A percentile compares a stretch with the other conserved stretches of the same genome.
These are phyloP conservation scores for Poeciliopsis infans DNA, from an alignment of 2,797 vertebrate species.

Conservation along the genomic window DNA sequence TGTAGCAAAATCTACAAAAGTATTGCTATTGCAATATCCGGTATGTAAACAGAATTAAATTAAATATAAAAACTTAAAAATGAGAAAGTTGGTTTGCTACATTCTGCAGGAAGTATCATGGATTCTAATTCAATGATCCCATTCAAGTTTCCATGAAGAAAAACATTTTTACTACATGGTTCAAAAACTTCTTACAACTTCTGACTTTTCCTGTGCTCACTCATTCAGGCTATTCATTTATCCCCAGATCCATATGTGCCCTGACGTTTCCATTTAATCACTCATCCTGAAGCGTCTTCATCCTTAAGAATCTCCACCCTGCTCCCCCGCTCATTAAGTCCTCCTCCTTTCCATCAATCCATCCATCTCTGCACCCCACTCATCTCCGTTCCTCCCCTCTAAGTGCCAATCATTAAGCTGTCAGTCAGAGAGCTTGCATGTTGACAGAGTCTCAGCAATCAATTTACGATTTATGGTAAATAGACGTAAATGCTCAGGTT, in stretches of 20 bases:
- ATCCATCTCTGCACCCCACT: slow-evolving; percentile 36
- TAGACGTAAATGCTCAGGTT: slow-evolving; percentile 49
- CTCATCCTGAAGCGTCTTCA: slow-evolving; percentile 52
- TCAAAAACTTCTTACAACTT: slow-evolving; percentile 20
- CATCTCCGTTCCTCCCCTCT: slow-evolving; percentile 37
- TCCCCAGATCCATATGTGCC: slow-evolving; percentile 43
- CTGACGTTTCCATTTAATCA: slow-evolving; percentile 39
- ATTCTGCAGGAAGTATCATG: neutral
- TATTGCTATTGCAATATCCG: neutral
- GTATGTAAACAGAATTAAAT: neutral
- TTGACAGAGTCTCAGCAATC: slow-evolving; percentile 44
- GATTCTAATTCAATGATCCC: neutral
- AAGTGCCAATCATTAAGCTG: slow-evolving; percentile 74
- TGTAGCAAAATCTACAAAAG: neutral
- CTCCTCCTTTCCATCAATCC: slow-evolving; percentile 53
- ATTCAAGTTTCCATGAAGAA: neutral
- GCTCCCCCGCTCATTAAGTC: slow-evolving; percentile 62
- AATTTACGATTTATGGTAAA: slow-evolving; percentile 50
- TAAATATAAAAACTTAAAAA: neutral
- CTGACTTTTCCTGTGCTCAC: slow-evolving; percentile 18
- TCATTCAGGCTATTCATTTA: slow-evolving; percentile 41
- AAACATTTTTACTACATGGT: neutral
- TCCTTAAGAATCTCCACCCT: slow-evolving; percentile 49
- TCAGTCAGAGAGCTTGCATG: slow-evolving; percentile 62
- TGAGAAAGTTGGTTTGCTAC: neutral